A percentile compares a stretch with the other conserved stretches of the same genome.
These are phyloP conservation scores for Synanthedon formicaeformis DNA, from an alignment of 2,888 invertebrate genomes.

Conservation along the genomic window DNA sequence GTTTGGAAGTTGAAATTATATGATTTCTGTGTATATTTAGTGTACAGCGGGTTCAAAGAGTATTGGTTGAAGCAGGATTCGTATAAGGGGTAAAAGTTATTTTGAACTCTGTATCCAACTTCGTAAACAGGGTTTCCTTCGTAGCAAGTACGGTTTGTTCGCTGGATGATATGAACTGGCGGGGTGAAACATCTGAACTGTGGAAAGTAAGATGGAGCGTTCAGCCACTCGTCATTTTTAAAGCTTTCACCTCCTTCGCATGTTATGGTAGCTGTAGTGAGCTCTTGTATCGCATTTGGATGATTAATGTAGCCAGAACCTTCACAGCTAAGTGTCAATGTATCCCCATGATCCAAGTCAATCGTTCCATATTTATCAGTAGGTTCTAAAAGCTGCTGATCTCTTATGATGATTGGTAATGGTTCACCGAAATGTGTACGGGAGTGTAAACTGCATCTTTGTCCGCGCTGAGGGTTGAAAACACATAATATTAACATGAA, in stretches of 20 bases:
- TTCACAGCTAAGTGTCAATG: slow-evolving; percentile 42
- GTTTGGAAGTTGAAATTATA: slow-evolving; percentile 52
- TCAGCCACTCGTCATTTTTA: slow-evolving; percentile 41
- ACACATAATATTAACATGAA: slow-evolving; percentile 38
- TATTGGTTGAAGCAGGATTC: slow-evolving; percentile 51
- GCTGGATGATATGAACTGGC: slow-evolving; percentile 32
- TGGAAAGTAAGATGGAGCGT: slow-evolving; percentile 26
- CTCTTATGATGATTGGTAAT: slow-evolving; percentile 38
- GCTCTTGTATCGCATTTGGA: slow-evolving; percentile 20
- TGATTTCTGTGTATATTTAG: slow-evolving; percentile 50
- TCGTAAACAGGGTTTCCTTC: slow-evolving; percentile 34
- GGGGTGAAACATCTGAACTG: slow-evolving; percentile 30
- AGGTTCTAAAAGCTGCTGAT: slow-evolving; percentile 42
- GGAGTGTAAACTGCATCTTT: slow-evolving; percentile 36
- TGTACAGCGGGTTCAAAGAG: slow-evolving; percentile 33
- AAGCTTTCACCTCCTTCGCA: slow-evolving; percentile 42
- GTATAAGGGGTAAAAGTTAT: slow-evolving; percentile 39
- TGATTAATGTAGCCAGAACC: slow-evolving; percentile 30
- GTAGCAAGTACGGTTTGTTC: slow-evolving; percentile 40
- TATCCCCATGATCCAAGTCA: slow-evolving; percentile 33
- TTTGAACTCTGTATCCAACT: slow-evolving; percentile 44
- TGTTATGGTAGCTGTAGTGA: slow-evolving; percentile 27
- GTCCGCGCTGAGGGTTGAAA: slow-evolving; percentile 27
- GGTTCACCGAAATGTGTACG: slow-evolving; percentile 43
- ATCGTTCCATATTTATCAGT: slow-evolving; percentile 38